Percentiles rank a stretch among this genome's conserved stretches.
These are phyloP conservation scores for Sorex maritimensis DNA, from an alignment of 2,797 vertebrate species.

Conservation along the genomic window DNA sequence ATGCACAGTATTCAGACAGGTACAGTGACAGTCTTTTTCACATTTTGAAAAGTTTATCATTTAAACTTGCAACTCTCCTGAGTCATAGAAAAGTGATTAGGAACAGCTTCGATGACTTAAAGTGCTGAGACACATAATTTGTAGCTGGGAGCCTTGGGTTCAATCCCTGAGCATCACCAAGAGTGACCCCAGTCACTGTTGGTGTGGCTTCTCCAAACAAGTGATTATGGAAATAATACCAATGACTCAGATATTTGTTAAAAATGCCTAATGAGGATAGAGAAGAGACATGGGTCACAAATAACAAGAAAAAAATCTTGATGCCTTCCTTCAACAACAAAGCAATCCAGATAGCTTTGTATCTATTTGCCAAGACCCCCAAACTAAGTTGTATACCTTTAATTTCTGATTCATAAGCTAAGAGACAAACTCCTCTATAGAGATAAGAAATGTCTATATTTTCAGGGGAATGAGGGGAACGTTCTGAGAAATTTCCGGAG, in stretches of 20 bases:
- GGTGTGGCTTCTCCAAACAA: neutral
- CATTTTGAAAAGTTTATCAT: too few species aligned
- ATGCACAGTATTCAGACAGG: too few species aligned
- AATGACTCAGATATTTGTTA: slow-evolving; percentile 46
- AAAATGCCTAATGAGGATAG: slow-evolving; percentile 55
- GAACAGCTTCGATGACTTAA: too few species aligned
- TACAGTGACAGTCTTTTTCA: too few species aligned
- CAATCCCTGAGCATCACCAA: too few species aligned
- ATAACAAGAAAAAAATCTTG: neutral
- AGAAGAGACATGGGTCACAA: slow-evolving; percentile 39
- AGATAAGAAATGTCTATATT: slow-evolving; percentile 45
- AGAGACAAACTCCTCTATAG: slow-evolving; percentile 23
- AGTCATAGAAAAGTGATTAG: neutral
- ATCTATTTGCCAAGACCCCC: slow-evolving; percentile 37
- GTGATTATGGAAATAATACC: slow-evolving; percentile 57
- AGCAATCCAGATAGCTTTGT: too few species aligned
- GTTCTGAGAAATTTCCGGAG: slow-evolving; percentile 49
- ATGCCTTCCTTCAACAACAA: too few species aligned
- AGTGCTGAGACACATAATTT: too few species aligned
- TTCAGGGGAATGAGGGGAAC: neutral
- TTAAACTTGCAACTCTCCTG: neutral
- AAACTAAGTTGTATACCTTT: slow-evolving; percentile 39
- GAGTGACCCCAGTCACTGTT: too few species aligned
- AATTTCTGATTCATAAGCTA: slow-evolving; percentile 66
- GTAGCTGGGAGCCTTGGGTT: too few species aligned